Evolutionary conservation across 2,888 invertebrate genomes (phyloP).

Genomic region (Perizoma flavofasciatum): DNA sequence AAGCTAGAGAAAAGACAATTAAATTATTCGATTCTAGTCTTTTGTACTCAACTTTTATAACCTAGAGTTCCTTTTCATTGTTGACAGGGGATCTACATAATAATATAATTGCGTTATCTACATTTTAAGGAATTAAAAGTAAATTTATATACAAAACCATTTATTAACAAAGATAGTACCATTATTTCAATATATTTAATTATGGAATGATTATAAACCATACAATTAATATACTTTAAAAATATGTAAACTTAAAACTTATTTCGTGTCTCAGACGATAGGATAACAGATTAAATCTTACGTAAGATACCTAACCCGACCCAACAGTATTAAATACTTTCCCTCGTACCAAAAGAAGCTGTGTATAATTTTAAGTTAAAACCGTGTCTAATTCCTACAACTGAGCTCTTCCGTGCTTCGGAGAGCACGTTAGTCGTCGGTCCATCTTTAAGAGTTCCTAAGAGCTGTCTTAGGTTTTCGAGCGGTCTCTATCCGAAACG

Average conservation of each 20-base stretch:
- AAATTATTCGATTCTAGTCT: too few species aligned
- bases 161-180: conserved; percentile 54
- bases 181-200: conserved; percentile 48
- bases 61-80: too few species aligned
- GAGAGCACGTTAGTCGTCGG: too few species aligned
- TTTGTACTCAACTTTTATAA: too few species aligned
- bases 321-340: conserved; percentile 44
- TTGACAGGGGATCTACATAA: too few species aligned
- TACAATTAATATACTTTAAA: conserved; percentile 32
- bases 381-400: not conserved
- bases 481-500: too few species aligned
- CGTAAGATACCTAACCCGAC: conserved; percentile 61
- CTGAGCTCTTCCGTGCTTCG: too few species aligned
- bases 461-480: too few species aligned
- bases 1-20: too few species aligned
- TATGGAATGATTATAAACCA: conserved; percentile 60
- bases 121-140: not conserved
- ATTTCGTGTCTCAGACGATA: conserved; percentile 27
- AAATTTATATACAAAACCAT: conserved; percentile 40
- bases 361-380: not conserved
- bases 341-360: too few species aligned
- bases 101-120: too few species aligned
- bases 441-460: too few species aligned
- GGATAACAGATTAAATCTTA: conserved; percentile 32
- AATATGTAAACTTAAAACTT: conserved; percentile 22